Conservation (phyloP, 2,797 vertebrate species). For the Okamejei kenojei region DNA sequence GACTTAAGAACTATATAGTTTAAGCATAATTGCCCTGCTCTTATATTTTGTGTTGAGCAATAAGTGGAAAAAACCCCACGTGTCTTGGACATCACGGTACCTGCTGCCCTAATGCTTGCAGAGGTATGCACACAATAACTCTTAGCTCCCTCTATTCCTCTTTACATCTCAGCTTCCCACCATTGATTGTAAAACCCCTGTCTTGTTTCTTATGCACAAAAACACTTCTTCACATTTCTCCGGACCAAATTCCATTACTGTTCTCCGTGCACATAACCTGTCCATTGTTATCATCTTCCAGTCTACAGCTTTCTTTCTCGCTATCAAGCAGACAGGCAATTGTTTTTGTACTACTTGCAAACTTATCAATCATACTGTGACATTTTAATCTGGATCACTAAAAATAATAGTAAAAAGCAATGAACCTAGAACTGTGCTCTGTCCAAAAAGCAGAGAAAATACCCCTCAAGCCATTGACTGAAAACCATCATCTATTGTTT, state of each 20-base stretch:
- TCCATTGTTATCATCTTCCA: background rate
- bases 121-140: background rate
- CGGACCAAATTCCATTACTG: background rate
- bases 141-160: background rate
- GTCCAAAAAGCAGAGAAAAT: too few relatives aligned
- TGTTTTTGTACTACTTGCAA: background rate
- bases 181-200: background rate
- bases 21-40: too few relatives aligned
- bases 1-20: too few relatives aligned
- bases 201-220: background rate
- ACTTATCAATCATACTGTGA: background rate
- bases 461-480: too few relatives aligned
- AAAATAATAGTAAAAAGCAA: background rate
- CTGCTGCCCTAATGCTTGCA: too few relatives aligned
- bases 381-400: background rate
- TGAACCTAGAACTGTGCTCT: background rate
- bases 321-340: background rate
- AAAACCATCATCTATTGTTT: too few relatives aligned
- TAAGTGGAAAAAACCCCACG: too few relatives aligned
- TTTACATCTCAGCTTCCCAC: background rate
- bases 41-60: too few relatives aligned
- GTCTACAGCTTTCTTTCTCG: background rate
- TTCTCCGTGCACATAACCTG: background rate
- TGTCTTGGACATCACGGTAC: too few relatives aligned
- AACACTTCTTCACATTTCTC: background rate